Evolutionary conservation across 2,888 invertebrate genomes (phyloP).

Genomic region (Pterostichus madidus): DNA sequence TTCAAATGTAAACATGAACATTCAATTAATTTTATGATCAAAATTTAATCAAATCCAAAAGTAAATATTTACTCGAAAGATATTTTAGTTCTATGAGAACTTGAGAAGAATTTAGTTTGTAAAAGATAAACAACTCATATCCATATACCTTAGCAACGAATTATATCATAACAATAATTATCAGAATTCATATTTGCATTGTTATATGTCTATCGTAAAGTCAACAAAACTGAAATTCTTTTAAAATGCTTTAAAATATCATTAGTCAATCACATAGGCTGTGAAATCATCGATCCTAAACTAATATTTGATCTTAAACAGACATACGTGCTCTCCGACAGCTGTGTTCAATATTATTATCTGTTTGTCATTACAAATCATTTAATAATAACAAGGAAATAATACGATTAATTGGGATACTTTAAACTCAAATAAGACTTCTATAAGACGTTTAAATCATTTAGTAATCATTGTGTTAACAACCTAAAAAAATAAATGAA

Average conservation of each 20-base stretch:
- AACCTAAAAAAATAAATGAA: neutral
- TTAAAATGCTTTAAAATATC: slow-evolving; percentile 49
- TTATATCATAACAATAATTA: slow-evolving; percentile 41
- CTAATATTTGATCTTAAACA: slow-evolving; percentile 73
- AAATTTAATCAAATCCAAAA: slow-evolving; percentile 7
- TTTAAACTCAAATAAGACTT: slow-evolving; percentile 38
- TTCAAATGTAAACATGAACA: neutral
- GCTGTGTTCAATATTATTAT: slow-evolving; percentile 68
- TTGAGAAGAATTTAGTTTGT: neutral
- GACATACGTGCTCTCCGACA: slow-evolving; percentile 72
- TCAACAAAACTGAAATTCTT: slow-evolving; percentile 52
- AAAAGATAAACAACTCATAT: slow-evolving; percentile 1
- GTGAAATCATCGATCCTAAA: slow-evolving; percentile 71
- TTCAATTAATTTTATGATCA: slow-evolving; percentile 9
- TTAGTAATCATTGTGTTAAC: neutral
- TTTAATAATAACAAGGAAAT: slow-evolving; percentile 31
- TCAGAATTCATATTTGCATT: slow-evolving; percentile 56
- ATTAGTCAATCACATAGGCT: slow-evolving; percentile 65
- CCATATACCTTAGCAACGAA: slow-evolving; percentile 27
- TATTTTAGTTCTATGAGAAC: neutral
- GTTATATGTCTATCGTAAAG: slow-evolving; percentile 55
- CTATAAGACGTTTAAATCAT: neutral
- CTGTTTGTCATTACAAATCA: slow-evolving; percentile 53
- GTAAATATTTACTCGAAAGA: neutral
- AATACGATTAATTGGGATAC: slow-evolving; percentile 40